Conservation (phyloP, 2,113 vertebrate species). For the Heterotis niloticus region DNA sequence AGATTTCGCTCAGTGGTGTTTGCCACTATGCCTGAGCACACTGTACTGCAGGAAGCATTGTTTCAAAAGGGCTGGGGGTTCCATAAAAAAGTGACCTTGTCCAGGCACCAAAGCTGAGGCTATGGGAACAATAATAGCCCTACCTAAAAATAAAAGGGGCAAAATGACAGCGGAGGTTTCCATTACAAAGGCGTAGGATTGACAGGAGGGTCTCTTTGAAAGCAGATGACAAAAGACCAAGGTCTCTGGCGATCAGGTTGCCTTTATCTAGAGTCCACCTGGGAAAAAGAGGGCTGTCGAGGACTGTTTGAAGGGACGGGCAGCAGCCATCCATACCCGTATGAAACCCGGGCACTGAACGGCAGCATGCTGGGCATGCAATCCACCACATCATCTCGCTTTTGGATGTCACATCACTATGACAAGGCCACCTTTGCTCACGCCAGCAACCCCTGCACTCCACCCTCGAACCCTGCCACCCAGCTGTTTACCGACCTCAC, state of each 20-base stretch:
- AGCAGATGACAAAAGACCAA: slow-evolving; percentile 50
- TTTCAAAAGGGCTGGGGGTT: background rate
- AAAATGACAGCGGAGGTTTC: slow-evolving; percentile 60
- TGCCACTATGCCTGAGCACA: slow-evolving; percentile 21
- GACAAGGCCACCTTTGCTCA: background rate
- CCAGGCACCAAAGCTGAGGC: slow-evolving; percentile 51
- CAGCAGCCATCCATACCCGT: slow-evolving; percentile 46
- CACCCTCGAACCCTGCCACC: background rate
- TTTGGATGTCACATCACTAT: background rate
- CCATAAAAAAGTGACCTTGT: slow-evolving; percentile 46
- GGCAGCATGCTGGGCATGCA: background rate
- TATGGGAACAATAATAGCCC: slow-evolving; percentile 47
- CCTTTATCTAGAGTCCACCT: slow-evolving; percentile 44
- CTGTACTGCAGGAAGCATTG: slow-evolving; percentile 27
- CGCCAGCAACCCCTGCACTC: slow-evolving; percentile 7
- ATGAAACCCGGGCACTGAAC: background rate
- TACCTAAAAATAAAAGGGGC: slow-evolving; percentile 61
- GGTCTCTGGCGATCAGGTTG: slow-evolving; percentile 43
- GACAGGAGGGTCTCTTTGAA: slow-evolving; percentile 55
- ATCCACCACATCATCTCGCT: background rate
- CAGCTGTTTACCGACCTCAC: background rate
- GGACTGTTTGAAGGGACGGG: slow-evolving; percentile 47
- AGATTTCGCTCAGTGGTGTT: slow-evolving; percentile 20
- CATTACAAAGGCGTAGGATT: slow-evolving; percentile 59
- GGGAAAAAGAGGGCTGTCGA: slow-evolving; percentile 38